Evolutionary conservation across 2,113 vertebrate genomes (phyloP), one percentile per base, ranked within the genome.

Genomic region (Mobula birostris): DNA sequence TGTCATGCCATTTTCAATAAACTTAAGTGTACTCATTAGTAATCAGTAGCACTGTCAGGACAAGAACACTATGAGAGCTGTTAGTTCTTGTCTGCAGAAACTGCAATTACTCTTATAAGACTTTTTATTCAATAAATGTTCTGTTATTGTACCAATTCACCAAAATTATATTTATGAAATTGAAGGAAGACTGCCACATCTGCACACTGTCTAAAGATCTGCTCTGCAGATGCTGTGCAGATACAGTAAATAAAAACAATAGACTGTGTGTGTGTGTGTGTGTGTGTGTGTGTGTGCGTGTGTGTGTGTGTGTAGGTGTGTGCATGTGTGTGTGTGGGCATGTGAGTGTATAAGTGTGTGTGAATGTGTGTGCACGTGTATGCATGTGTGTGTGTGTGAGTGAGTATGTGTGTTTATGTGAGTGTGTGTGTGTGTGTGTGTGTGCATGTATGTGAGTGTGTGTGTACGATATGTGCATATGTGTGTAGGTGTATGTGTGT

Each of bases 81-180:
- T 90, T 90, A 66, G 32, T 88, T 17, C 63, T 66, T 32, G 7
- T 29, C n/a, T 90, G 5, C 17, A 66, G 32, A 90, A n/a, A n/a
- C 58, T 12, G 15, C 58, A 27, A 90, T 90, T 19, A 32, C 29
- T 66, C n/a, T 79, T 36, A 4, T 79, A 79, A 29, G 7, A 2
- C 24, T 58, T 61, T 29, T 29, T 85, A 88, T 88, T 63, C n/a
- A 63, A 88, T 66, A 88, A 88, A 90, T 66, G 61, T 66, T 88
- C 40, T 63, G 85, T 88, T 66, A n/a, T 32, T 90, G 61, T 32
- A 32, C 85, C 58, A 90, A n/a, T 6, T 14, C n/a, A 2, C 61
- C n/a, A 90, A 90, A 90, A 66, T 66, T n/a, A 66, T 63, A 61
- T 8, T 24, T 12, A 66, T 32, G 29, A 19, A 32, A 90, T 90